Evolutionary conservation across 2,113 vertebrate genomes (phyloP).

Genomic region (Rhombomys opimus): DNA sequence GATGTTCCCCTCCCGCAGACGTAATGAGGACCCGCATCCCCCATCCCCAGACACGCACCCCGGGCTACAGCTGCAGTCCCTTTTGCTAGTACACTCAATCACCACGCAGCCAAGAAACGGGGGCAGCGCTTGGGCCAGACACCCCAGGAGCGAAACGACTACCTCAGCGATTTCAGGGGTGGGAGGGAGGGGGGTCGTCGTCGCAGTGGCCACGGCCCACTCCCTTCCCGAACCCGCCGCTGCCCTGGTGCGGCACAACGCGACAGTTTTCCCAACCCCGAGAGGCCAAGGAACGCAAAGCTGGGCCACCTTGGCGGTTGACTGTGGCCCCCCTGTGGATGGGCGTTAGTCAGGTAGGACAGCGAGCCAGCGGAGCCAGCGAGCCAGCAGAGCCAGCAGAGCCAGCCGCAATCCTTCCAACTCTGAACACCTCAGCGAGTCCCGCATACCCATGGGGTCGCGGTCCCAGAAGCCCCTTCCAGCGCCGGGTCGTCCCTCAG

Average conservation of each 20-base stretch:
- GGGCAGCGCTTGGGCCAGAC: background rate
- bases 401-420: background rate
- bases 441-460: background rate
- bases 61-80: background rate
- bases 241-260: background rate
- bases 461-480: background rate
- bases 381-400: background rate
- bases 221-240: background rate
- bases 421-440: background rate
- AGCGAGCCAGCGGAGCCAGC: background rate
- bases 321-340: background rate
- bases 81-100: slow-evolving; percentile 31
- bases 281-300: background rate
- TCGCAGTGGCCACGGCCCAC: background rate
- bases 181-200: background rate
- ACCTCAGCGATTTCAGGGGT: background rate
- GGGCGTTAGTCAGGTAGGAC: background rate
- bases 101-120: background rate
- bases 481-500: background rate
- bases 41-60: too few species aligned
- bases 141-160: background rate
- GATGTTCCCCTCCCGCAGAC: background rate
- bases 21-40: background rate
- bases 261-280: background rate
- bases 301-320: background rate